phyloP scores from a whole-genome alignment of 2,888 invertebrate genomes.

The Vanessa cardui region DNA sequence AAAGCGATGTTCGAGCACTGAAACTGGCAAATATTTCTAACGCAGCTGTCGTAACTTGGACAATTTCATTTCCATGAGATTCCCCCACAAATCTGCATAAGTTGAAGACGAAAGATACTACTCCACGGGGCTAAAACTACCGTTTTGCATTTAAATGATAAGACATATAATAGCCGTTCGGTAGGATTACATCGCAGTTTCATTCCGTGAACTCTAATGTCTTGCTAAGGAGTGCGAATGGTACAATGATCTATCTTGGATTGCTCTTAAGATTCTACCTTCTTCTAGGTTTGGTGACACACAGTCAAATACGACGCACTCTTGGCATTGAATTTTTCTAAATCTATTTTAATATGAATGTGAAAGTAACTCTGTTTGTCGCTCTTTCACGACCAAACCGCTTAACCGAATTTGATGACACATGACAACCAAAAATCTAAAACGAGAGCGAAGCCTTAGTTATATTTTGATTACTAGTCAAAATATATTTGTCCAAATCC shows the following conservation, averaged over 20 bases:
- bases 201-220: slow-evolving; percentile 39
- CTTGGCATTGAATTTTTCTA: not conserved
- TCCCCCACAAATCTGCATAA: slow-evolving; percentile 49
- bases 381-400: too few relatives aligned
- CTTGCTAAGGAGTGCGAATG: slow-evolving; percentile 40
- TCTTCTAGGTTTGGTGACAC: slow-evolving; percentile 35
- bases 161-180: slow-evolving; percentile 38
- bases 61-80: slow-evolving; percentile 46
- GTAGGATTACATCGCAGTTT: slow-evolving; percentile 39
- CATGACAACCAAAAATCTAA: too few relatives aligned
- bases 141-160: slow-evolving; percentile 52
- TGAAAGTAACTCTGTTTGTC: too few relatives aligned
- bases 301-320: slow-evolving; percentile 15
- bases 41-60: slow-evolving; percentile 42
- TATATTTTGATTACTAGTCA: too few relatives aligned
- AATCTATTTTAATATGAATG: too few relatives aligned
- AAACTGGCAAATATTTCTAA: slow-evolving; percentile 30
- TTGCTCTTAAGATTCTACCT: slow-evolving; percentile 39
- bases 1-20: slow-evolving; percentile 19
- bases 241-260: slow-evolving; percentile 45
- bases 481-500: not conserved
- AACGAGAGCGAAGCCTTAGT: too few relatives aligned
- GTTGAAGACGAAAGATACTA: slow-evolving; percentile 43
- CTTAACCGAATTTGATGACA: too few relatives aligned
- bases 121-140: slow-evolving; percentile 42